Evolutionary conservation across 2,888 invertebrate genomes (phyloP).

Genomic region (Vanessa cardui): DNA sequence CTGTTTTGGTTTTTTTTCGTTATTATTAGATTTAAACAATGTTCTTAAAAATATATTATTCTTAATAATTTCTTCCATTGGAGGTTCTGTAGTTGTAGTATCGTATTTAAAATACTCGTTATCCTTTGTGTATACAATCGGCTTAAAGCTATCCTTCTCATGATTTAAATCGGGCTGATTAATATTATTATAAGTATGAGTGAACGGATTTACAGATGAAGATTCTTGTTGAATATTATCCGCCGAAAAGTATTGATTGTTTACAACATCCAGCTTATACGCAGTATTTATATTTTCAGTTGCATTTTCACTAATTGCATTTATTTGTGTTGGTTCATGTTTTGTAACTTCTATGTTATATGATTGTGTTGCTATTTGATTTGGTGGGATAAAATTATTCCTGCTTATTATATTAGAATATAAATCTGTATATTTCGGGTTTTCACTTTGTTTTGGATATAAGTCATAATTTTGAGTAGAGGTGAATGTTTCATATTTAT

Average conservation of each 20-base stretch:
- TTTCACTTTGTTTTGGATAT: slow-evolving; percentile 5
- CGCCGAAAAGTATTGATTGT: slow-evolving; percentile 11
- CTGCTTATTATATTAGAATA: slow-evolving; percentile 57
- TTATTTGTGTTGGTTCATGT: slow-evolving; percentile 55
- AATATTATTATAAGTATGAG: slow-evolving; percentile 14
- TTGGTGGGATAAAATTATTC: slow-evolving; percentile 56
- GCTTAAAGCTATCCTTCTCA: slow-evolving; percentile 41
- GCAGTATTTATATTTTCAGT: slow-evolving; percentile 17
- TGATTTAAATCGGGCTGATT: slow-evolving; percentile 41
- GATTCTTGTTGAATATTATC: background rate
- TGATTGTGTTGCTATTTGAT: slow-evolving; percentile 60
- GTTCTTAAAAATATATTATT: slow-evolving; percentile 71
- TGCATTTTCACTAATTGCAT: slow-evolving; percentile 32
- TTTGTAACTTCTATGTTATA: slow-evolving; percentile 60
- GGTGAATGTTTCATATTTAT: slow-evolving; percentile 16
- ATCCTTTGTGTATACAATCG: slow-evolving; percentile 37
- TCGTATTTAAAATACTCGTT: slow-evolving; percentile 34
- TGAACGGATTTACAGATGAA: slow-evolving; percentile 16
- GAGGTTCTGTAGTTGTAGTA: slow-evolving; percentile 42
- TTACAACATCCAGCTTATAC: slow-evolving; percentile 4
- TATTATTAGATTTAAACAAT: slow-evolving; percentile 52
- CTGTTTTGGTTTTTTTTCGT: slow-evolving; percentile 44
- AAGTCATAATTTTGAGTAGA: slow-evolving; percentile 17
- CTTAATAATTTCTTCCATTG: slow-evolving; percentile 55
- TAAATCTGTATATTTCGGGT: slow-evolving; percentile 10